A percentile compares a stretch with the other conserved stretches of the same genome.
Evolutionary conservation across 2,888 invertebrate genomes (phyloP).

Genomic region (Tubulanus polymorphus): DNA sequence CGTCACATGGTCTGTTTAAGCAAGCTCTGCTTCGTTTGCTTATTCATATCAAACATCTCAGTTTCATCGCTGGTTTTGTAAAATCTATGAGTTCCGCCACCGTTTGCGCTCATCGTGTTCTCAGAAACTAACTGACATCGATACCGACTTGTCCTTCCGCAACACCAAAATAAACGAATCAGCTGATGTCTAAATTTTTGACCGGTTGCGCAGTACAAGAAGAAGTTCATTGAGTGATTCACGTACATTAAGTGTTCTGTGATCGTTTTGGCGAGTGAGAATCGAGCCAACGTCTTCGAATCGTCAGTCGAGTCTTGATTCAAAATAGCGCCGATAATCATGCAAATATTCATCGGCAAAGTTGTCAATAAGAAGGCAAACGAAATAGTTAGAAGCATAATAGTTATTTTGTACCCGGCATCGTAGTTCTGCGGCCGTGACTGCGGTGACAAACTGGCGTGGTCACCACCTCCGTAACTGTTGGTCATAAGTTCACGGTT

Average conservation of each 20-base stretch:
- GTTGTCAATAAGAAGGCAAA: conserved; percentile 46
- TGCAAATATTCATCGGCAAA: conserved; percentile 38
- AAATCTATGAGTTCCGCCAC: background rate
- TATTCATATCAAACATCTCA: background rate
- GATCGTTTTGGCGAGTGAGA: conserved; percentile 32
- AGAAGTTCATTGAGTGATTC: conserved; percentile 47
- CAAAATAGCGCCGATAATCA: conserved; percentile 26
- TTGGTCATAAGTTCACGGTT: conserved; percentile 2
- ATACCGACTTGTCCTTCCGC: conserved; percentile 7
- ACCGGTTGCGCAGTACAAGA: conserved; percentile 38
- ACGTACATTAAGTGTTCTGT: conserved; percentile 45
- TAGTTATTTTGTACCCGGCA: conserved; percentile 33
- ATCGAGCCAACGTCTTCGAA: conserved; percentile 22
- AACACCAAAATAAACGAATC: conserved; percentile 25
- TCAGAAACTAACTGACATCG: background rate
- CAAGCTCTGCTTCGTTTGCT: too few species aligned
- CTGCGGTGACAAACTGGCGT: background rate
- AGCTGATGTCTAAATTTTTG: conserved; percentile 36
- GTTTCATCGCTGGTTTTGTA: background rate
- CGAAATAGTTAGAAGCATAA: conserved; percentile 47
- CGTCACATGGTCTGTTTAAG: too few species aligned
- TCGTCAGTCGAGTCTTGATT: conserved; percentile 14
- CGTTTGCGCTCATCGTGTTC: background rate
- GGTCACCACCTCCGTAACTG: background rate
- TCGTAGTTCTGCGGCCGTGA: conserved; percentile 19